Base-by-base conservation (phyloP, 2,797 vertebrate species). In the Eulemur coronatus region DNA sequence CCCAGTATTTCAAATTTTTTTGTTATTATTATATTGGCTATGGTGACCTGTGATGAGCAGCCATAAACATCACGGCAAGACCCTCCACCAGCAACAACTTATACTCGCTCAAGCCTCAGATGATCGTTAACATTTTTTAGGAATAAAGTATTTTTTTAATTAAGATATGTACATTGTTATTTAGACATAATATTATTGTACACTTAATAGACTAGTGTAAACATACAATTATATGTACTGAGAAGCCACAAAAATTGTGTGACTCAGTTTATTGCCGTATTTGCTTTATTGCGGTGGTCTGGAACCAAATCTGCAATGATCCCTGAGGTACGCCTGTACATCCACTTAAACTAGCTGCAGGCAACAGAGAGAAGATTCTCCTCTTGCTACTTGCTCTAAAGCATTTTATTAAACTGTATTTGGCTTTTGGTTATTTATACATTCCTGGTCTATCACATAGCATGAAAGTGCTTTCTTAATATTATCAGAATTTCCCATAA, bases 371-470 rank as follows among this genome's bases (percentile, higher is more conserved):
- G 18, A 81, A 67, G 57, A 57, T 4, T 30, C 2, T 43, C 38
- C 22, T 82, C 3, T 72, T 0, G 3, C 7, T 48, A 3, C 52
- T 67, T 35, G 6, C 1, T 38, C 22, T 65, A 18, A 1, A 28
- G 17, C 48, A 5, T 78, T 89, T 82, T 9, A 46, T 84, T 72
- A 3, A 50, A 80, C 10, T 1, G 0, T 22, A n/a, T 0, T 14
- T 33, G 30, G 24, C 48, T 59, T 52, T 0, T n/a, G 80, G 26
- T 18, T 5, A 48, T 20, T 0, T 0, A 1, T 20, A 9, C 5
- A 28, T 15, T 94, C 87, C 35, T 46, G 14, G 12, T 30, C 4
- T 67, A 1, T 43, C 84, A 10, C 17, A 35, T 7, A 82, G 12
- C 10, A 17, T 20, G 3, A 50, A n/a, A 20, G 75, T 2, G 30